Percentiles rank a stretch among this genome's conserved stretches.
Evolutionary conservation across 1,140 invertebrate species (phyloP).

Genomic region (Chironomus striatipennis): DNA sequence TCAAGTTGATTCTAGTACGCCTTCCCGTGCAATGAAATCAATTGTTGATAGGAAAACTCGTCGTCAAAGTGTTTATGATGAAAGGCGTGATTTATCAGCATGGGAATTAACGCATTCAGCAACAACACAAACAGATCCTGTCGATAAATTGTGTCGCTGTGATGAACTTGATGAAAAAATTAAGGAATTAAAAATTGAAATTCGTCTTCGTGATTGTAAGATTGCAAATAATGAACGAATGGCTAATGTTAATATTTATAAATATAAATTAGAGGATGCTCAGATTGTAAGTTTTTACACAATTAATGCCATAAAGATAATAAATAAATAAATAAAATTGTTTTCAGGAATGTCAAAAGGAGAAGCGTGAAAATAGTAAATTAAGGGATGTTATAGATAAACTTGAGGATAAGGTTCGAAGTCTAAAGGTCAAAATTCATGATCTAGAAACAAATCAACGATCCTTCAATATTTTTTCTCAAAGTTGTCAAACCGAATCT

Average conservation of each 20-base stretch:
- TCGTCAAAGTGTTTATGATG: conserved; percentile 20
- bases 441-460: background rate
- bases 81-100: background rate
- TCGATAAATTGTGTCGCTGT: conserved; percentile 1
- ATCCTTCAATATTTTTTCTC: background rate
- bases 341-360: background rate
- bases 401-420: no score
- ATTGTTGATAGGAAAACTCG: background rate
- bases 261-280: background rate
- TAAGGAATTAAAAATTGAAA: background rate
- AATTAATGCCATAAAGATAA: no score
- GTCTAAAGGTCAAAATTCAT: background rate
- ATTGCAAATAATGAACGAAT: background rate
- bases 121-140: conserved; percentile 13
- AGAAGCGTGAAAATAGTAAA: background rate
- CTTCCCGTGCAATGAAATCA: background rate
- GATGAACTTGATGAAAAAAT: background rate
- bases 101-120: background rate
- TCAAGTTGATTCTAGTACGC: background rate
- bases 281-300: background rate
- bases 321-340: background rate
- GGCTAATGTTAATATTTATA: background rate
- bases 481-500: background rate
- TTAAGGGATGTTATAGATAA: background rate
- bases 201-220: background rate